These are phyloP conservation scores for Apamea crenata DNA, from an alignment of 2,888 invertebrate species.

Conservation along the genomic window DNA sequence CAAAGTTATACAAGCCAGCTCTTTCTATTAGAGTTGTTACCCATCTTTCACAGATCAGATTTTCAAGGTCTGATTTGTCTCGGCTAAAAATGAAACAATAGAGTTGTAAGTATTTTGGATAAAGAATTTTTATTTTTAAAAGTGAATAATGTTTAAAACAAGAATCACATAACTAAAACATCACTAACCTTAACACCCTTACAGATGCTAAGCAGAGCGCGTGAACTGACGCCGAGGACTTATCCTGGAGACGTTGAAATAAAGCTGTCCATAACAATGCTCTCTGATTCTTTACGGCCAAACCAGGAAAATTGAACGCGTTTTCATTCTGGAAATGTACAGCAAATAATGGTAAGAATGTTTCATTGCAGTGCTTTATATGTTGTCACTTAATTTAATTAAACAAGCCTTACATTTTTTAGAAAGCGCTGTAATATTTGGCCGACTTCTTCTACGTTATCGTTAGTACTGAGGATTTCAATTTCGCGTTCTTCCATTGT, in stretches of 20 bases:
- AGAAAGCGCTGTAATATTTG: constrained; percentile 78
- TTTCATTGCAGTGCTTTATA: neutral
- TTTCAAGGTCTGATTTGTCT: constrained; percentile 93
- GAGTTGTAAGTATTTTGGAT: neutral
- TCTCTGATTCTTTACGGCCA: constrained; percentile 89
- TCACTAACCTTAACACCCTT: constrained; percentile 92
- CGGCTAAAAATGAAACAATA: constrained; percentile 90
- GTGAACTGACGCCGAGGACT: constrained; percentile 85
- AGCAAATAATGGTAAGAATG: neutral
- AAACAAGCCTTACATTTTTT: constrained; percentile 75
- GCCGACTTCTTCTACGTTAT: constrained; percentile 73
- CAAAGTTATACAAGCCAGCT: constrained; percentile 91
- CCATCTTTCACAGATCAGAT: constrained; percentile 92
- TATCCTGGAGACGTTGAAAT: constrained; percentile 90
- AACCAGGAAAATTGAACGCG: constrained; percentile 91
- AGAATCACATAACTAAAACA: neutral
- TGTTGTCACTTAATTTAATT: constrained; percentile 45
- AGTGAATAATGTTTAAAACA: neutral
- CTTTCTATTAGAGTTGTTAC: constrained; percentile 92
- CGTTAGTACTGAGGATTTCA: constrained; percentile 75
- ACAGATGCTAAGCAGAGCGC: constrained; percentile 91
- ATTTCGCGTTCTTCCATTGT: constrained; percentile 84
- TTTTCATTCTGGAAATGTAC: constrained; percentile 84
- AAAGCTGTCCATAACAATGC: constrained; percentile 91
- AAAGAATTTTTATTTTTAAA: neutral